Evolutionary conservation across 2,113 vertebrate genomes (phyloP).

Genomic region (Protomyctophum bolini): DNA sequence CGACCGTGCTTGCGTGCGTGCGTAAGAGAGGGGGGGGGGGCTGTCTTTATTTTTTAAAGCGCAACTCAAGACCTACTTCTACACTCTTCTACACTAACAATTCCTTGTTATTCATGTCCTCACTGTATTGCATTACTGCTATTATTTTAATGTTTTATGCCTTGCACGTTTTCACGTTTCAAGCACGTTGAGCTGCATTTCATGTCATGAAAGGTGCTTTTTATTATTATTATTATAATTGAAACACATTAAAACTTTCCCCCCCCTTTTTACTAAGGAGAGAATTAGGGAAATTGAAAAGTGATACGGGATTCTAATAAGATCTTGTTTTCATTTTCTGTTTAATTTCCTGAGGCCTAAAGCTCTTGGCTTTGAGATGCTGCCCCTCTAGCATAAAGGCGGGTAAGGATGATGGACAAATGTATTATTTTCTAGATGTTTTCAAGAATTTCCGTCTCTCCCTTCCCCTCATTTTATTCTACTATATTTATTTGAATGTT

Average conservation of each 20-base stretch:
- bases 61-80: too few species aligned
- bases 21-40: background rate
- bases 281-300: conserved; percentile 81
- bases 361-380: conserved; percentile 83
- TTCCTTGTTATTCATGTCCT: too few species aligned
- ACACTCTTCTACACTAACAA: too few species aligned
- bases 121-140: too few species aligned
- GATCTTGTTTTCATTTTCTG: conserved; percentile 94
- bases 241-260: too few species aligned
- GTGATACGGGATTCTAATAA: conserved; percentile 83
- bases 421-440: background rate
- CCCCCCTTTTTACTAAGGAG: conserved; percentile 32
- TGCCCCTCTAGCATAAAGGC: conserved; percentile 68
- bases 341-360: conserved; percentile 98
- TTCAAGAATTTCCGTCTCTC: conserved; percentile 23
- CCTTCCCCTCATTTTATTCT: background rate
- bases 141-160: too few species aligned
- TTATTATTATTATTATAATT: too few species aligned
- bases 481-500: background rate
- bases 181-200: too few species aligned
- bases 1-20: too few species aligned
- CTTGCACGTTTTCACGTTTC: too few species aligned
- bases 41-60: too few species aligned
- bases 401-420: conserved; percentile 41
- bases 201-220: too few species aligned